Conservation (phyloP, 2,113 vertebrate genomes). For the Aplodontia rufa region DNA sequence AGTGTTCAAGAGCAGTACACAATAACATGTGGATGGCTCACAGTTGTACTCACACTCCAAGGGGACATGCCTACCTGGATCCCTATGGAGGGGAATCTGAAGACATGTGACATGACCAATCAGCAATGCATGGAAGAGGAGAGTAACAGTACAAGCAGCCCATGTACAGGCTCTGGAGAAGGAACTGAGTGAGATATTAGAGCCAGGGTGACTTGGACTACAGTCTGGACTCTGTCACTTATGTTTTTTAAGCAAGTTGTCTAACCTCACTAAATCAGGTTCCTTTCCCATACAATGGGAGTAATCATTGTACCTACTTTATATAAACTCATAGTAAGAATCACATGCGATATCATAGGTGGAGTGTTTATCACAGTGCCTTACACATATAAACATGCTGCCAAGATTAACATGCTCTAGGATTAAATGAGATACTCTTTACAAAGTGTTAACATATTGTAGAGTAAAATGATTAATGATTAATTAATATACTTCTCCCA, state of each 20-base stretch:
- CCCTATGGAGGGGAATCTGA: not conserved
- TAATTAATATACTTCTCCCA: not conserved
- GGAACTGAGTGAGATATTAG: not conserved
- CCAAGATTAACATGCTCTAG: not conserved
- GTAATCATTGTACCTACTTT: too few species aligned
- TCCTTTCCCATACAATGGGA: not conserved
- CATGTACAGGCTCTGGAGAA: not conserved
- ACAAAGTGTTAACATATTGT: not conserved
- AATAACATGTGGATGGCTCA: not conserved
- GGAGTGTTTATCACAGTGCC: not conserved
- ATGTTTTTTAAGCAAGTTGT: not conserved
- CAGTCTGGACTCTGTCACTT: not conserved
- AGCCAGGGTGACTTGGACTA: not conserved
- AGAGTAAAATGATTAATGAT: not conserved
- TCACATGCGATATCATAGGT: not conserved
- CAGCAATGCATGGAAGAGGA: not conserved
- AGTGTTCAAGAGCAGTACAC: not conserved
- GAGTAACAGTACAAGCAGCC: not conserved
- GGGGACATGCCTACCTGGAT: not conserved
- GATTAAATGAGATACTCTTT: not conserved
- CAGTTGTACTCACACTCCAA: not conserved
- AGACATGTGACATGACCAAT: not conserved
- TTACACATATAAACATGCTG: not conserved
- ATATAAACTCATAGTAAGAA: not conserved
- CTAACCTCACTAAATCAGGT: not conserved